These are phyloP conservation scores for Ceratothoa steindachneri DNA, from an alignment of 2,888 invertebrate genomes.

Conservation along the genomic window DNA sequence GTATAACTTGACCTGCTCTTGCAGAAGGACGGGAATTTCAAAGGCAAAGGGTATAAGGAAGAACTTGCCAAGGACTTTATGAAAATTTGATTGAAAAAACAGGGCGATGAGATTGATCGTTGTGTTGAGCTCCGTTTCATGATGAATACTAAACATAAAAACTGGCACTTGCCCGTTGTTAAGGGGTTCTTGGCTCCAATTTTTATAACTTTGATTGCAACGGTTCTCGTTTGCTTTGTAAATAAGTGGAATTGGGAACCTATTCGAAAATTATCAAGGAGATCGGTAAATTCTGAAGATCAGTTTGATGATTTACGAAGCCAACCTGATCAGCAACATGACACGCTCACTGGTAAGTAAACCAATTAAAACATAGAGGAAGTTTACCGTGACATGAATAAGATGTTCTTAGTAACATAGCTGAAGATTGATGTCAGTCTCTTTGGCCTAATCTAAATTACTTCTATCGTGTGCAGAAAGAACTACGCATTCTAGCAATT, in stretches of 20 bases:
- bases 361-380: too few species aligned
- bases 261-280: not conserved
- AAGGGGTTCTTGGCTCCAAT: not conserved
- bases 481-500: too few species aligned
- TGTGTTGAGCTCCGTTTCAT: not conserved
- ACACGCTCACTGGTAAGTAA: too few species aligned
- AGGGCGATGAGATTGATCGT: not conserved
- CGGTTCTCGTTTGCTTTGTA: not conserved
- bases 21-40: too few species aligned
- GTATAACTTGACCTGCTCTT: too few species aligned
- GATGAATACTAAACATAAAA: not conserved
- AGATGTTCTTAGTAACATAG: too few species aligned
- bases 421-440: too few species aligned
- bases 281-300: not conserved
- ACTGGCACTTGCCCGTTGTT: not conserved
- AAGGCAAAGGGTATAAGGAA: too few species aligned
- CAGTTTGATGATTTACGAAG: not conserved
- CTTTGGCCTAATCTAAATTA: too few species aligned
- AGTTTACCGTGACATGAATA: too few species aligned
- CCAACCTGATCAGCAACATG: too few species aligned
- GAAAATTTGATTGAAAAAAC: not conserved
- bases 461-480: too few species aligned
- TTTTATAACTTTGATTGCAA: not conserved
- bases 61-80: not conserved
- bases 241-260: not conserved